Evolutionary conservation across 2,113 vertebrate genomes (phyloP), one percentile per base, ranked within the genome.

Genomic region (Nesogale talazaci): DNA sequence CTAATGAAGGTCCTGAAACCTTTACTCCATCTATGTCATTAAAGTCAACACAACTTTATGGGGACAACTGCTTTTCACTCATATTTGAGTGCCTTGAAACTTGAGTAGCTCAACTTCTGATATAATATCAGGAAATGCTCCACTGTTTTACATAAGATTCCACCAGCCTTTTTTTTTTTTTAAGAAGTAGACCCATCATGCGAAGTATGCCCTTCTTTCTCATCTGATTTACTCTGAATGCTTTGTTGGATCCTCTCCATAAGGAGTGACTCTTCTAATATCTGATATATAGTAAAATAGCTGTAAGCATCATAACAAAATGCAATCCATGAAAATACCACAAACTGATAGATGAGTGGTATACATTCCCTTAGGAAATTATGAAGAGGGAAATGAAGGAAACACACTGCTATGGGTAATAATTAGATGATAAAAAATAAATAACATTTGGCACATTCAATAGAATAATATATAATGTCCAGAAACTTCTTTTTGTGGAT

Each of bases 401-500:
- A 63, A 9, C 63, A 46, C 79, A 57, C 67, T 38, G 29, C 46
- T 5, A 3, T 83, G 75, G 17, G 80, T 1, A n/a, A 36, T 82
- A 19, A 72, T 61, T 42, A 69, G 38, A 90, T 16, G 52, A 59
- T 42, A 42, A 81, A 80, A 65, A 86, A 65, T 27, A 56, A 29
- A 70, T 29, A 42, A 29, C 31, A 36, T 29, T 70, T 1, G 4
- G 65, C 79, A 36, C 20, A 22, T 6, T 22, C 25, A 57, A 46
- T 17, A 69, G 69, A 76, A 76, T 40, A 88, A 72, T 56, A 36
- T 19, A 59, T 78, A 61, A 36, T 11, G 38, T 52, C n/a, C 59
- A 72, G n/a, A n/a, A 3, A 29, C 63, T 77, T 52, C 56, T 79
- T 83, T 94, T 88, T 86, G 88, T 89, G 89, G 86, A 67, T 52